A percentile compares a stretch with the other conserved stretches of the same genome.
phyloP scores from a whole-genome alignment of 2,797 vertebrate species.

The Malacoctenus gilli region DNA sequence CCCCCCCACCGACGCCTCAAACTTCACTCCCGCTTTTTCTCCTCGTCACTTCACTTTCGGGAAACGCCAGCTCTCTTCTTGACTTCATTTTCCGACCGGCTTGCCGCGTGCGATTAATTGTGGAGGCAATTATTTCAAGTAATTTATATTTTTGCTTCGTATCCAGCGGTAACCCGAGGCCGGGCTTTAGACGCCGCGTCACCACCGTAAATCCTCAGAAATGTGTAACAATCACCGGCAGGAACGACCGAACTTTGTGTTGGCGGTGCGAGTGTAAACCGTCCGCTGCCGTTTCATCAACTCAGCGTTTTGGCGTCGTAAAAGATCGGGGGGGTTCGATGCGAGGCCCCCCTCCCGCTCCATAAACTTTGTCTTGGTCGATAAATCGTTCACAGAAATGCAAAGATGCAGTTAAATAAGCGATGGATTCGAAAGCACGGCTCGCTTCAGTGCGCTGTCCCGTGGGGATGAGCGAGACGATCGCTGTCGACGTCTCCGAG shows the following conservation, averaged over 20 bases:
- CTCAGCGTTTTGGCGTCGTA: too few species aligned
- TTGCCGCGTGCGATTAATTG: slow-evolving; percentile 51
- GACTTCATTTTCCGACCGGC: slow-evolving; percentile 54
- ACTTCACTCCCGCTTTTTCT: slow-evolving; percentile 20
- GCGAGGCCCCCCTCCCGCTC: too few species aligned
- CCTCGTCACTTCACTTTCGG: slow-evolving; percentile 28
- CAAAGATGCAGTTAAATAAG: too few species aligned
- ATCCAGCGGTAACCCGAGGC: slow-evolving; percentile 37
- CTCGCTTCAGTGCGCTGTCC: too few species aligned
- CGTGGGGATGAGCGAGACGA: too few species aligned
- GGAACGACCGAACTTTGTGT: not conserved
- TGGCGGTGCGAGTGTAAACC: too few species aligned
- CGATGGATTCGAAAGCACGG: too few species aligned
- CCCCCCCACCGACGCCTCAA: slow-evolving; percentile 1
- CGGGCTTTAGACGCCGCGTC: slow-evolving; percentile 29
- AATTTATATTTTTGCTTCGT: slow-evolving; percentile 48
- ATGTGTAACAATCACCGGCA: slow-evolving; percentile 9
- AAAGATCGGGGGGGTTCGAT: too few species aligned
- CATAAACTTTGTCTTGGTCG: too few species aligned
- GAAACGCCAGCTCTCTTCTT: slow-evolving; percentile 18
- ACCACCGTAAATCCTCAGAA: slow-evolving; percentile 46
- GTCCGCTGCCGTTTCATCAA: too few species aligned
- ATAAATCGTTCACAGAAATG: too few species aligned
- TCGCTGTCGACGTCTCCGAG: too few species aligned
- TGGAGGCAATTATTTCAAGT: slow-evolving; percentile 58